Evolutionary conservation across 1,140 invertebrate genomes (phyloP).

Genomic region (Sminthurides bifidus): DNA sequence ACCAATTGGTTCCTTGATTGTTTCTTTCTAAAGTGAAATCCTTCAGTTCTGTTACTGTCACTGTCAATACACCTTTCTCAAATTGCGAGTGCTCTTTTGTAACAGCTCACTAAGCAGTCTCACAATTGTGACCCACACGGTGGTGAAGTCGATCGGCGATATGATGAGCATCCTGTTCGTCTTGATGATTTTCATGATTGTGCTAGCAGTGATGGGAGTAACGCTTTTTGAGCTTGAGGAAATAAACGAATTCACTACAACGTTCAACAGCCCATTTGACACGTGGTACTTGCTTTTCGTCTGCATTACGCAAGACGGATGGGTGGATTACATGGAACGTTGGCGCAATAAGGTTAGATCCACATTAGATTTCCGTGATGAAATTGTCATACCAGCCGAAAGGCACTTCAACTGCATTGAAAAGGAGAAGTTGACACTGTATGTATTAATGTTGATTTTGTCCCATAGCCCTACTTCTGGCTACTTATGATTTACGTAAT

Average conservation of each 20-base stretch:
- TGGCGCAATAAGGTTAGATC: constrained; percentile 2
- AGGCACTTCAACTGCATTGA: too few relatives aligned
- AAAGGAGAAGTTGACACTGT: too few relatives aligned
- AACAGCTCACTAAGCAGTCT: constrained; percentile 23
- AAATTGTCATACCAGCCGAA: not conserved
- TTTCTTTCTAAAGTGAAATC: not conserved
- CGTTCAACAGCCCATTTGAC: constrained; percentile 26
- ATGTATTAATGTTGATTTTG: constrained; percentile 8
- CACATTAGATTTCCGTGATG: not conserved
- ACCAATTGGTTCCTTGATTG: not conserved
- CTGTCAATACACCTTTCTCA: too few relatives aligned
- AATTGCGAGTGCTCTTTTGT: too few relatives aligned
- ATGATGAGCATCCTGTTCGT: constrained; percentile 33
- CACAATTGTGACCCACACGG: constrained; percentile 28
- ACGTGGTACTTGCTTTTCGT: constrained; percentile 33
- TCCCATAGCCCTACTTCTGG: not conserved
- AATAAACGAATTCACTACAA: constrained; percentile 6
- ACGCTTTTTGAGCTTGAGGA: constrained; percentile 29
- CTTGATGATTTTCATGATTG: constrained; percentile 31
- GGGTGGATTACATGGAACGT: constrained; percentile 19
- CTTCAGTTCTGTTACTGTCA: too few relatives aligned
- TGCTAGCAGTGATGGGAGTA: constrained; percentile 30
- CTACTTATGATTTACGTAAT: constrained; percentile 26
- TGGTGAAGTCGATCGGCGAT: constrained; percentile 32
- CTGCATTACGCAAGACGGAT: constrained; percentile 34